Base-by-base conservation (phyloP, 2,888 invertebrate species). In the Ectemnius continuus region DNA sequence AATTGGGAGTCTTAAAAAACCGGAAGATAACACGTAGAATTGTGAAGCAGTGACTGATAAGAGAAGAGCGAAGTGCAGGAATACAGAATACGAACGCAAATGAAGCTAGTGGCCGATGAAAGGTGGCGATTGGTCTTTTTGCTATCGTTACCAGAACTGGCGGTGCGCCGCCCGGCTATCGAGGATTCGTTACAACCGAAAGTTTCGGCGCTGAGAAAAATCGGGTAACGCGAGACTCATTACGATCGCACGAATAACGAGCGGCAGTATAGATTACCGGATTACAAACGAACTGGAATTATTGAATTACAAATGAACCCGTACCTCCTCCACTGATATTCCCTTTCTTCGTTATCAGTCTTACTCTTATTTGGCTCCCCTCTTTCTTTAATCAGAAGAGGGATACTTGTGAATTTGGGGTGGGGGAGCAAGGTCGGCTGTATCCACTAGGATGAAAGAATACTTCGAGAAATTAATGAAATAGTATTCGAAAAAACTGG, bases 221-320 rank as follows among this genome's bases (percentile, higher is more conserved):
- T 77, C 69, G 84, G 79, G 88, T 89, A 89, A 90, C 83, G 83
- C 85, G 89, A 90, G 86, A 89, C 89, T 88, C 89, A 88, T 90
- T 89, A 89, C 82, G 83, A 86, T 86, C 83, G 81, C 36, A 81
- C 82, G 81, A 78, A 85, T 87, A 88, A 88, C 88, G 87, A 89
- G 87, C 85, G 82, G 80, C 80, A 84, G 88, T 87, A 87, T 84
- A 84, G 88, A 88, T 89, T 88, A 88, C 86, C 85, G 86, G 79
- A 87, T 88, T 86, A 86, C 86, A 84, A 87, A 86, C 86, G 87
- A 87, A 88, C 81, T 83, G 82, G 82, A 86, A 85, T 85, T 84
- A 87, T 88, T 84, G 84, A 85, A 82, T 87, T 88, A 87, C 86
- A 85, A 77, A 81, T 77, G 79, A 76, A 52, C n/a, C 52, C 47